Conservation (phyloP, 2,888 invertebrate species). For the Abscondita cerata region DNA sequence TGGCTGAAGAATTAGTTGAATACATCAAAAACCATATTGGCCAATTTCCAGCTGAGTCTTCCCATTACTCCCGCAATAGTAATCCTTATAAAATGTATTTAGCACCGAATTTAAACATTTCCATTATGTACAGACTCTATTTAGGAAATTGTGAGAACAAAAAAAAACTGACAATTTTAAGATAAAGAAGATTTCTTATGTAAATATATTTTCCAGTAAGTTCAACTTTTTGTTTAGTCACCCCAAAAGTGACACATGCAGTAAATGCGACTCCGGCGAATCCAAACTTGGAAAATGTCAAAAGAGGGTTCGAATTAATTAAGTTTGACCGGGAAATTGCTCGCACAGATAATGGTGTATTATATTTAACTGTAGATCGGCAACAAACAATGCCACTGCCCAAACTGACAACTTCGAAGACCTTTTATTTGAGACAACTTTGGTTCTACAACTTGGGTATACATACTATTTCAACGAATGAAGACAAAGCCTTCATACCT, state of each 20-base stretch:
- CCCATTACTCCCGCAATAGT: conserved; percentile 18
- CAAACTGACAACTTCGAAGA: conserved; percentile 35
- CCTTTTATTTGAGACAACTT: conserved; percentile 40
- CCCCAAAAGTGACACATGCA: conserved; percentile 19
- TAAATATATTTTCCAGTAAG: conserved; percentile 16
- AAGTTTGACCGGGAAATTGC: conserved; percentile 12
- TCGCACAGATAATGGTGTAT: background rate
- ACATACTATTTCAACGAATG: conserved; percentile 9
- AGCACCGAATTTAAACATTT: conserved; percentile 13
- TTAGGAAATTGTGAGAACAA: conserved; percentile 7
- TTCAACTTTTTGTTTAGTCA: conserved; percentile 17
- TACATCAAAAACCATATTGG: conserved; percentile 7
- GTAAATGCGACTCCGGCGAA: conserved; percentile 10
- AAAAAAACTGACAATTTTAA: conserved; percentile 1
- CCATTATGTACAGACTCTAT: conserved; percentile 16
- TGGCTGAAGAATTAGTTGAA: background rate
- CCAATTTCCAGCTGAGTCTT: conserved; percentile 13
- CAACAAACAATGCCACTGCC: conserved; percentile 41
- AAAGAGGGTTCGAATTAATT: conserved; percentile 6
- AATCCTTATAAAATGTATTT: conserved; percentile 20
- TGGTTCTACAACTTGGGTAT: conserved; percentile 40
- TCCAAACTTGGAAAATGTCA: conserved; percentile 4
- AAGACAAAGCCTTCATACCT: conserved; percentile 32
- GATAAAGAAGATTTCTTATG: conserved; percentile 9
- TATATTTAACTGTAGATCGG: conserved; percentile 37